Conservation (phyloP, 1,140 invertebrate species). For the Lepidurus arcticus region DNA sequence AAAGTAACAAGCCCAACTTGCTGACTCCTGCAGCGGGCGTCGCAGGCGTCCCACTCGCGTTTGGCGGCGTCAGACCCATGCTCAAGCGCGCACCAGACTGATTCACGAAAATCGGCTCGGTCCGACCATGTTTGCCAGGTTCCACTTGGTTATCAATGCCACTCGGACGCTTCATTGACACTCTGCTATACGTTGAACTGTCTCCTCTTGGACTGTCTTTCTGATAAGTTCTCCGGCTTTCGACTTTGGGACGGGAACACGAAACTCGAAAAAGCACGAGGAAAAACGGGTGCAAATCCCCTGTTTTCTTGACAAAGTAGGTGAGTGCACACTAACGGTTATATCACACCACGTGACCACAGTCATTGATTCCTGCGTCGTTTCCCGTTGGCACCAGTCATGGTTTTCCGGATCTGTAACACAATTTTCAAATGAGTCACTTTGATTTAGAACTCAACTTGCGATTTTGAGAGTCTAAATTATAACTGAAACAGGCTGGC, state of each 20-base stretch:
- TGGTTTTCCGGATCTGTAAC: constrained; percentile 8
- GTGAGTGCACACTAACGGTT: constrained; percentile 21
- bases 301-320: not conserved
- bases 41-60: not conserved
- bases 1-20: constrained; percentile 59
- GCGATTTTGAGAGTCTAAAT: not conserved
- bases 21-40: constrained; percentile 33
- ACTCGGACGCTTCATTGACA: constrained; percentile 21
- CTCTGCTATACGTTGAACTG: not conserved
- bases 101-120: constrained; percentile 5
- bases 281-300: not conserved
- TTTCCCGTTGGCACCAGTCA: not conserved
- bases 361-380: constrained; percentile 1
- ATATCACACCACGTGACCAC: not conserved
- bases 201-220: not conserved
- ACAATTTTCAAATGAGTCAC: not conserved
- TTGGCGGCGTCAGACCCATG: not conserved
- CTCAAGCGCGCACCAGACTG: constrained; percentile 6
- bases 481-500: not conserved
- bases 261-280: not conserved
- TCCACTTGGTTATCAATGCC: not conserved
- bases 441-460: not conserved
- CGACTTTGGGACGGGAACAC: not conserved
- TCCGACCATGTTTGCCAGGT: constrained; percentile 5
- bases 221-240: not conserved